Base-by-base conservation (phyloP, 2,888 invertebrate genomes). In the Helobdella robusta region DNA sequence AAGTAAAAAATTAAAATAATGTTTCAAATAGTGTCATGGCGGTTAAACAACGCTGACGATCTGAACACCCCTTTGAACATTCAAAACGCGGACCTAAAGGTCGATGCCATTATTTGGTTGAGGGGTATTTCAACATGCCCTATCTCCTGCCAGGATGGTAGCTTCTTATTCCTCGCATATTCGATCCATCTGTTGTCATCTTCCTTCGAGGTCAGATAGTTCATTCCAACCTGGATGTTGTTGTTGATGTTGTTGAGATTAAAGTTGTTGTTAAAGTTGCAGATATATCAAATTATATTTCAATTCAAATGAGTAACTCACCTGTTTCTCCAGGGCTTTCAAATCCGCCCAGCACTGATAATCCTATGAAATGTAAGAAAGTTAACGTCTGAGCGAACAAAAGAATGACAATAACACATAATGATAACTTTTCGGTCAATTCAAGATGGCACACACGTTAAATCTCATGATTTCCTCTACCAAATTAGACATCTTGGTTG, bases 291-390 rank as follows among this genome's bases (percentile, higher is more conserved):
- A 15, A 15, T 40, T 40, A 40, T 15, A 40, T 40, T 40, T 40
- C 11, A 40, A 40, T 40, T 15, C 11, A 40, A 40, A 15, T n/a
- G 44, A 15, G 11, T 40, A 15, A 40, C 15, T 40, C n/a, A 54
- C 54, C 61, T 50, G 62, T 62, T 50, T 44, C 28, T 62, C 62
- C 6, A 61, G 32, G 28, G n/a, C 34, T 32, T 62, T 62, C 48
- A 62, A 30, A n/a, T 62, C 62, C 30, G 30, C 25, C 30, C 48
- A 61, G 32, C 61, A 61, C 2, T 48, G 30, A 28, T 61, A 61
- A 32, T 61, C 61, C 52, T 20, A 52, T 60, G 2, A 50, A 40
- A n/a, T n/a, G n/a, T n/a, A n/a, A n/a, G n/a, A n/a, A n/a, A n/a
- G n/a, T n/a, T n/a, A n/a, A n/a, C n/a, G n/a, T n/a, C n/a, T n/a